phyloP scores from a whole-genome alignment of 2,888 invertebrate species.

The Brachycybe producta region DNA sequence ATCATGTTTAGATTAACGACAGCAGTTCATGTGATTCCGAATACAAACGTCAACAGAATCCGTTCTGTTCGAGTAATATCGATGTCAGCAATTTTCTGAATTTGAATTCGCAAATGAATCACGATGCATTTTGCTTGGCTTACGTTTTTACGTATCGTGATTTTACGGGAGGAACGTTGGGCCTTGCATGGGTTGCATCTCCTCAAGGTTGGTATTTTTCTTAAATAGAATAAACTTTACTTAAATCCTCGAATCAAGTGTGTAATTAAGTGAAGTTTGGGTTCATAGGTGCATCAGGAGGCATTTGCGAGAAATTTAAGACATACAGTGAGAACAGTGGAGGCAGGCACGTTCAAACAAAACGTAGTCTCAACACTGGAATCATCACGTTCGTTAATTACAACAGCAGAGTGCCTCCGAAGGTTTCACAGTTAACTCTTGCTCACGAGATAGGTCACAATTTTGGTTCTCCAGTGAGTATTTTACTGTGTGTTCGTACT shows the following conservation, averaged over 20 bases:
- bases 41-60: constrained; percentile 46
- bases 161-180: constrained; percentile 94
- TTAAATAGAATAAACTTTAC: not conserved
- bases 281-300: constrained; percentile 77
- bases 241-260: not conserved
- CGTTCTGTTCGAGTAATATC: constrained; percentile 88
- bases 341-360: constrained; percentile 85
- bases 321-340: constrained; percentile 91
- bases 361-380: constrained; percentile 90
- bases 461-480: constrained; percentile 82
- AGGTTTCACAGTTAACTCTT: constrained; percentile 91
- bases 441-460: constrained; percentile 98
- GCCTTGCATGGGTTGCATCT: constrained; percentile 97
- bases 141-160: constrained; percentile 94
- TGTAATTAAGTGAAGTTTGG: constrained; percentile 8
- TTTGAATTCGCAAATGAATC: constrained; percentile 90
- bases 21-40: constrained; percentile 57
- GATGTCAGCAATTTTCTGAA: constrained; percentile 98
- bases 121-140: constrained; percentile 97
- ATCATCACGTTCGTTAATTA: constrained; percentile 99
- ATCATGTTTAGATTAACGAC: constrained; percentile 67
- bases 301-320: constrained; percentile 96
- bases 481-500: constrained; percentile 8
- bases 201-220: constrained; percentile 47
- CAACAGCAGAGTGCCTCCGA: constrained; percentile 89